Evolutionary conservation across 2,888 invertebrate species (phyloP).

Genomic region (Camponotus fellah): DNA sequence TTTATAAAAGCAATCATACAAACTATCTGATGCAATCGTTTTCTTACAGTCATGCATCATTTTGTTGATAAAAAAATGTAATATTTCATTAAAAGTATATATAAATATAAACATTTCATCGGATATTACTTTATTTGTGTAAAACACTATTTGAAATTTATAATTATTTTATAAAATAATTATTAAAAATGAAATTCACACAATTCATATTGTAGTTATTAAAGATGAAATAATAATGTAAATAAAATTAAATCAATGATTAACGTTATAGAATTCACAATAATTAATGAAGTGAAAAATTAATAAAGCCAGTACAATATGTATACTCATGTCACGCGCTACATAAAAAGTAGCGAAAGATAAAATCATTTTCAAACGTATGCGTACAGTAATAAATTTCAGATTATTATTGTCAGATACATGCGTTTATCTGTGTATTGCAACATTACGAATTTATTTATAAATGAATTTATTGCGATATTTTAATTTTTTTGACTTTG

Average conservation of each 20-base stretch:
- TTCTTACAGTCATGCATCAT: neutral
- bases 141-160: neutral
- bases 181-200: conserved; percentile 16
- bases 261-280: conserved; percentile 9
- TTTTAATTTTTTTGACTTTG: conserved; percentile 29
- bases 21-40: neutral
- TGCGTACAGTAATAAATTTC: conserved; percentile 5
- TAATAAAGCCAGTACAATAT: conserved; percentile 20
- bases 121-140: conserved; percentile 4
- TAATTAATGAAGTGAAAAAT: conserved; percentile 10
- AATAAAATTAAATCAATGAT: neutral
- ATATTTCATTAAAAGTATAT: neutral
- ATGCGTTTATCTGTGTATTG: neutral
- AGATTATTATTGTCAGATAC: conserved; percentile 20
- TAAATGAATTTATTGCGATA: conserved; percentile 25
- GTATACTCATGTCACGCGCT: neutral
- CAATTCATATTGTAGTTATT: conserved; percentile 24
- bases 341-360: conserved; percentile 23
- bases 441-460: neutral
- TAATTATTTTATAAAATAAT: conserved; percentile 26
- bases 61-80: neutral
- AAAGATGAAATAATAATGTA: conserved; percentile 19
- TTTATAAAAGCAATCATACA: neutral
- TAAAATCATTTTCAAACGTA: conserved; percentile 12
- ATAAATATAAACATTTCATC: neutral